Conservation (phyloP, 2,113 vertebrate genomes). For the Lanius ludovicianus region DNA sequence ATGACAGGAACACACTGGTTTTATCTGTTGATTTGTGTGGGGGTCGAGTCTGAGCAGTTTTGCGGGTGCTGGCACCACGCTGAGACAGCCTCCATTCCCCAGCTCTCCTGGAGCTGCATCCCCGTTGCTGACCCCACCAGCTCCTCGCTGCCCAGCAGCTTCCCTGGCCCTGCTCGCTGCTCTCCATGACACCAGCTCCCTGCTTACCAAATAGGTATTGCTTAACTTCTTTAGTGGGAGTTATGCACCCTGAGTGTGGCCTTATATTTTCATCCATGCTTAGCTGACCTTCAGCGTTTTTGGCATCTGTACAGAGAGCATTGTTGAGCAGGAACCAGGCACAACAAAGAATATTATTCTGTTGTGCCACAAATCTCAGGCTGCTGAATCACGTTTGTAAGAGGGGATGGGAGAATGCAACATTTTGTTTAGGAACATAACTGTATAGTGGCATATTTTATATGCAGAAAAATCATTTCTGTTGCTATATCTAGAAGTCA, state of each 20-base stretch:
- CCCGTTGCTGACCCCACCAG: accelerated
- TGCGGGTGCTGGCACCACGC: accelerated
- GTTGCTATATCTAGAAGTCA: not conserved
- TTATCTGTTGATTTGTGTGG: not conserved
- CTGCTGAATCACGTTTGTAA: not conserved
- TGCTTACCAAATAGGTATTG: accelerated
- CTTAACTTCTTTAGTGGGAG: not conserved
- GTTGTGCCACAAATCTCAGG: not conserved
- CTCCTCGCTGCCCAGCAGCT: not conserved
- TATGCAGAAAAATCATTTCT: not conserved
- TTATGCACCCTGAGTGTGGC: not conserved
- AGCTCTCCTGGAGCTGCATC: not conserved
- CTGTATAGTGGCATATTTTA: not conserved
- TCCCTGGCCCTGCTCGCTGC: accelerated
- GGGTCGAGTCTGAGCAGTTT: accelerated
- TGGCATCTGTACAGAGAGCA: not conserved
- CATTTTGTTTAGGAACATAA: not conserved
- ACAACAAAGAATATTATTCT: not conserved
- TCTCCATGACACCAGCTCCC: not conserved
- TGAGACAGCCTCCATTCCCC: accelerated
- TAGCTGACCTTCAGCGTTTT: not conserved
- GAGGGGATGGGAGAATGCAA: not conserved
- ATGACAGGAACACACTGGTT: accelerated
- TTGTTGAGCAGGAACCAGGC: not conserved
- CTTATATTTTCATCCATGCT: not conserved